A percentile compares a stretch with the other conserved stretches of the same genome.
Evolutionary conservation across 1,140 invertebrate species (phyloP).

Genomic region (Ceratina japonica): DNA sequence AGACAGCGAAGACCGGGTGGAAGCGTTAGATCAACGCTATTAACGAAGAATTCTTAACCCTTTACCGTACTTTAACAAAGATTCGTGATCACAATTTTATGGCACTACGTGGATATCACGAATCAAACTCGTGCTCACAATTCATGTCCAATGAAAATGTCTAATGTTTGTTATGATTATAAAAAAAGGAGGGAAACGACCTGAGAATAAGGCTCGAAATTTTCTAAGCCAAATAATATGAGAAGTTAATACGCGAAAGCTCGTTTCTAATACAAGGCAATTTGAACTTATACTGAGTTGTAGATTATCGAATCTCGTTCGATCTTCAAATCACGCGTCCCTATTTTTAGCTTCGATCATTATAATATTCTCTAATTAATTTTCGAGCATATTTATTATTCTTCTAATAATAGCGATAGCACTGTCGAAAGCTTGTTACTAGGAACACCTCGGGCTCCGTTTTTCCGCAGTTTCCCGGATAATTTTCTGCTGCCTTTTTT

Average conservation of each 20-base stretch:
- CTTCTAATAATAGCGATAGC: too few relatives aligned
- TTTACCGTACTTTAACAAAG: too few relatives aligned
- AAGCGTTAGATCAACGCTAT: constrained; percentile 69
- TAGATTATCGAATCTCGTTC: background rate
- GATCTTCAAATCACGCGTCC: too few relatives aligned
- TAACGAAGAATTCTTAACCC: constrained; percentile 69
- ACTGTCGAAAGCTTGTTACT: too few relatives aligned
- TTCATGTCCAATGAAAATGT: too few relatives aligned
- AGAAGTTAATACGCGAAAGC: constrained; percentile 46
- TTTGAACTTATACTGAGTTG: constrained; percentile 30
- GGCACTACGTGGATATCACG: too few relatives aligned
- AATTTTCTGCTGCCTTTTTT: background rate
- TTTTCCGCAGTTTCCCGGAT: background rate
- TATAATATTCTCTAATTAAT: background rate
- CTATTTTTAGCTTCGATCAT: background rate
- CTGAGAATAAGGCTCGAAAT: too few relatives aligned
- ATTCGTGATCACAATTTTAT: too few relatives aligned
- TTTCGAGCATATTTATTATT: background rate
- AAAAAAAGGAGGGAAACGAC: too few relatives aligned
- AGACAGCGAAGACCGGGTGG: constrained; percentile 50
- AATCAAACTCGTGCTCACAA: too few relatives aligned
- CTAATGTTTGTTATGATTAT: too few relatives aligned
- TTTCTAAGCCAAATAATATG: too few relatives aligned
- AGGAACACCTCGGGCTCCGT: background rate
- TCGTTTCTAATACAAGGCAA: constrained; percentile 58